phyloP scores from a whole-genome alignment of 2,797 vertebrate genomes.

The Spatula versicolor region DNA sequence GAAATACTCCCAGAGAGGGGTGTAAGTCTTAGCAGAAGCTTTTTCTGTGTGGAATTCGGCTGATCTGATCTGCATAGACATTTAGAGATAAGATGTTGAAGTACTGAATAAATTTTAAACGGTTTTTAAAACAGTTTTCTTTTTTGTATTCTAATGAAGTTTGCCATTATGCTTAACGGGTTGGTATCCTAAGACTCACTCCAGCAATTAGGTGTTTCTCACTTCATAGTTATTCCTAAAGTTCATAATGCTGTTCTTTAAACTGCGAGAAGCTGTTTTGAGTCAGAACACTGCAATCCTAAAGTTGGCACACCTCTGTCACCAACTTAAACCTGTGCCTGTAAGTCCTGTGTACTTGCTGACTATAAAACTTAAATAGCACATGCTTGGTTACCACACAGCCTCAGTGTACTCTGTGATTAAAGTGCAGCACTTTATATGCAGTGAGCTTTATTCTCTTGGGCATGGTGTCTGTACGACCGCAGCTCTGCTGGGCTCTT shows the following conservation, averaged over 20 bases:
- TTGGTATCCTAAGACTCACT: neutral
- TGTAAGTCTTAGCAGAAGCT: neutral
- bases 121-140: neutral
- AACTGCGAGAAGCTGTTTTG: neutral
- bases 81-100: neutral
- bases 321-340: neutral
- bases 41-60: neutral
- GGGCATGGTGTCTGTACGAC: neutral
- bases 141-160: neutral
- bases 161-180: neutral
- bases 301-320: neutral
- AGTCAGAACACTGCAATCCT: neutral
- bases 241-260: neutral
- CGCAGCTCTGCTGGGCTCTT: neutral
- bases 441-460: neutral
- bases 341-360: neutral
- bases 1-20: accelerated
- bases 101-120: neutral
- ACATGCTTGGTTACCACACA: neutral
- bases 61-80: neutral
- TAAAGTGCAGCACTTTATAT: neutral
- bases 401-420: neutral
- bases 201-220: neutral
- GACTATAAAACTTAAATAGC: neutral
- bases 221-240: neutral